Conservation (phyloP, 92 coral and sea anemone species). For the Scolanthus callimorphus region DNA sequence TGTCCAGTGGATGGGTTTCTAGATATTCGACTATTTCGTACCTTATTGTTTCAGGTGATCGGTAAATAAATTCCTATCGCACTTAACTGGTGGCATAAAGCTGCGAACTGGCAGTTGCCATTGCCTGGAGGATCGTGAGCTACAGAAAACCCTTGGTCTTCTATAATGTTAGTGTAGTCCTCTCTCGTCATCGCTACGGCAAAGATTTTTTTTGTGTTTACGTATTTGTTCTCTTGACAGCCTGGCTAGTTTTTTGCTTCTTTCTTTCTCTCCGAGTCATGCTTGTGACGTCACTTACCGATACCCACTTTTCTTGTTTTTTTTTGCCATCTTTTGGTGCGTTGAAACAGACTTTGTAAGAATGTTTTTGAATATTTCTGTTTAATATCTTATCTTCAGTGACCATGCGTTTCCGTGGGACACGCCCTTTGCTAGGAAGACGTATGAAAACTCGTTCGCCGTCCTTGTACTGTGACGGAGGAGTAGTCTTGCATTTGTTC, state of each 20-base stretch:
- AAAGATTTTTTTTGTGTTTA: background rate
- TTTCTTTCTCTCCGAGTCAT: slow-evolving; percentile 26
- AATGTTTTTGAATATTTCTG: slow-evolving; percentile 6
- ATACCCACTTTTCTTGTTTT: slow-evolving; percentile 23
- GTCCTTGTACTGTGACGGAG: slow-evolving; percentile 29
- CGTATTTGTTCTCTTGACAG: background rate
- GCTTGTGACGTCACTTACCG: slow-evolving; percentile 41
- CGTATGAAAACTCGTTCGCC: slow-evolving; percentile 38
- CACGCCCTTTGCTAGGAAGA: slow-evolving; percentile 15
- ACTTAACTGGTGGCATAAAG: slow-evolving; percentile 20
- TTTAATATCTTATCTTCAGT: slow-evolving; percentile 18
- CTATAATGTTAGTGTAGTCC: slow-evolving; percentile 17
- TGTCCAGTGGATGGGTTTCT: slow-evolving; percentile 10
- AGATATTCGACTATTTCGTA: slow-evolving; percentile 33
- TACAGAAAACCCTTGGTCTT: slow-evolving; percentile 37
- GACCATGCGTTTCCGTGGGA: slow-evolving; percentile 23
- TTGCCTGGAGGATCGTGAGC: slow-evolving; percentile 37
- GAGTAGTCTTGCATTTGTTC: slow-evolving; percentile 19
- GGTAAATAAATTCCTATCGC: slow-evolving; percentile 24
- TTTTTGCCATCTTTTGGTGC: slow-evolving; percentile 18
- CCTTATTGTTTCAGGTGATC: slow-evolving; percentile 42
- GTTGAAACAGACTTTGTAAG: slow-evolving; percentile 19
- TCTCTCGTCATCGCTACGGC: slow-evolving; percentile 22
- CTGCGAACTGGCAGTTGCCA: slow-evolving; percentile 56
- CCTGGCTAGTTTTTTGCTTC: slow-evolving; percentile 12